phyloP scores from a whole-genome alignment of 2,113 vertebrate species.

The Tachuris rubrigastra region DNA sequence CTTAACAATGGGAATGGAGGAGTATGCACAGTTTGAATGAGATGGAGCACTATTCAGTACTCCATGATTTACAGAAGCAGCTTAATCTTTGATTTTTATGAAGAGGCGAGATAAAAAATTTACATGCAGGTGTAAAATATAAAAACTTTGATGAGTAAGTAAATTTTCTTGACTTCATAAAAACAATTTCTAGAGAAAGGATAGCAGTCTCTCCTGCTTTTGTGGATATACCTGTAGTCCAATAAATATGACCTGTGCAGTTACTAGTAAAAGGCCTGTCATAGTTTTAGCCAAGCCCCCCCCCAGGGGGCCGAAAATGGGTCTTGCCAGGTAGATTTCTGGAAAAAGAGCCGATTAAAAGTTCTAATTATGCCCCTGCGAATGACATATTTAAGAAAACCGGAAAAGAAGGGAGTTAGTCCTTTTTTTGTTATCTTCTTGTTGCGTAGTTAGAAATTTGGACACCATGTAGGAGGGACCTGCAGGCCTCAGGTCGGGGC shows the following conservation, averaged over 20 bases:
- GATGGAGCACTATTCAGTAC: not conserved
- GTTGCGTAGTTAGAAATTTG: too few species aligned
- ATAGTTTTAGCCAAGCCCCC: too few species aligned
- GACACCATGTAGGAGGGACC: too few species aligned
- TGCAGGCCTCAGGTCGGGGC: too few species aligned
- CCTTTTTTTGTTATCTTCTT: too few species aligned
- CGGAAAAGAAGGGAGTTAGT: too few species aligned
- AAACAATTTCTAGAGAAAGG: not conserved
- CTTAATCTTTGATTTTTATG: not conserved
- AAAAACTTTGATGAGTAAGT: not conserved
- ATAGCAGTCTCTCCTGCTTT: not conserved
- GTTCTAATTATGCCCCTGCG: too few species aligned
- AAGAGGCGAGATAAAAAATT: not conserved
- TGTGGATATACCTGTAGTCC: not conserved
- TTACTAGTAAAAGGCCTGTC: too few species aligned
- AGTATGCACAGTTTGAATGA: not conserved
- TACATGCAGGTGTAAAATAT: not conserved
- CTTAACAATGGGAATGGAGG: not conserved
- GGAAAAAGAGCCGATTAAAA: too few species aligned
- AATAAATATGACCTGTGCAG: not conserved
- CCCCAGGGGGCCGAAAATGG: too few species aligned
- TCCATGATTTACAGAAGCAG: not conserved
- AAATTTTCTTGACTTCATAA: not conserved
- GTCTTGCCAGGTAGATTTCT: too few species aligned
- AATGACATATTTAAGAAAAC: too few species aligned